A percentile compares a stretch with the other conserved stretches of the same genome.
Evolutionary conservation across 2,797 vertebrate genomes (phyloP).

Genomic region (Todus mexicanus): DNA sequence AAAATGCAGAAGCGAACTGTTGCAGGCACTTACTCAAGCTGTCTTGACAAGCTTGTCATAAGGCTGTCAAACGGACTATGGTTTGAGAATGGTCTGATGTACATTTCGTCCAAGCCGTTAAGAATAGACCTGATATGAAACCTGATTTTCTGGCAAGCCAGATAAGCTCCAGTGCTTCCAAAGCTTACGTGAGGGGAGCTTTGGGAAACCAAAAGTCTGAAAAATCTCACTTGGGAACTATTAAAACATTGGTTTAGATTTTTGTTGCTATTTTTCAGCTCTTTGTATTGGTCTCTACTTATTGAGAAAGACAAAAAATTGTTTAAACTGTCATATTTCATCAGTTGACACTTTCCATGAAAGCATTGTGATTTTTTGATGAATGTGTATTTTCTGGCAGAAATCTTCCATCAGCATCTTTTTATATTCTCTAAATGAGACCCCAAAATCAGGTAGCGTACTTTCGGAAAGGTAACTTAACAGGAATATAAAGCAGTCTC

Average conservation of each 20-base stretch:
- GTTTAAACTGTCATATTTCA: neutral
- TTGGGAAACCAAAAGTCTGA: neutral
- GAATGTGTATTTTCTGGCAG: neutral
- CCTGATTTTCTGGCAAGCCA: neutral
- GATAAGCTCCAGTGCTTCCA: neutral
- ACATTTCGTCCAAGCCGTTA: slow-evolving; percentile 19
- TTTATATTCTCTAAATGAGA: neutral
- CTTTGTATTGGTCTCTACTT: neutral
- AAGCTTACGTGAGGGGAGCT: neutral
- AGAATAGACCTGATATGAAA: neutral
- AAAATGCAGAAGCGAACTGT: neutral
- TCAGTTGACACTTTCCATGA: neutral
- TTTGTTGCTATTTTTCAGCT: neutral
- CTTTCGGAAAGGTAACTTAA: neutral
- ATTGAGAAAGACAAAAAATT: neutral
- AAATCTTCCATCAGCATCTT: neutral
- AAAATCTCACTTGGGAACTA: neutral
- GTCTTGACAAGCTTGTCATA: neutral
- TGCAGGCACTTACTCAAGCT: neutral
- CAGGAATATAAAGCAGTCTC: neutral
- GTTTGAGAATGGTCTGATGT: neutral
- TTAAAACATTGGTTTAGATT: neutral
- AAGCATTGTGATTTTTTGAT: neutral
- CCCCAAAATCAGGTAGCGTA: neutral
- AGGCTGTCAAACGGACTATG: neutral